These are phyloP conservation scores for Athene cunicularia DNA, from an alignment of 2,113 vertebrate genomes.

Conservation along the genomic window DNA sequence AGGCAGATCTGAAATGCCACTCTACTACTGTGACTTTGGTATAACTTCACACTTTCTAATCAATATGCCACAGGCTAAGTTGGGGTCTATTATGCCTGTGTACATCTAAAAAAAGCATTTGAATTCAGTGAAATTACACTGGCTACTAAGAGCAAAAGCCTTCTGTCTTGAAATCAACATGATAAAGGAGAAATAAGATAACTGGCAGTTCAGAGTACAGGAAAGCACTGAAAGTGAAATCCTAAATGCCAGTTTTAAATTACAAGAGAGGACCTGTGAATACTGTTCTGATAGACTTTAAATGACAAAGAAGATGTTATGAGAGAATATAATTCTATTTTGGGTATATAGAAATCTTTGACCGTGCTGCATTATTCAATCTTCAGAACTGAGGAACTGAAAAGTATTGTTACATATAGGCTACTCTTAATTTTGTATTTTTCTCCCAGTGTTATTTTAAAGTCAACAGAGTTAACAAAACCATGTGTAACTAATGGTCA, in stretches of 20 bases:
- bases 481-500: neutral
- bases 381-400: constrained; percentile 15
- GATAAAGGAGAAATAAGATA: neutral
- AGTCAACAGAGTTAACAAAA: constrained; percentile 39
- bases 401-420: constrained; percentile 41
- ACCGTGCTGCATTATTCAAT: constrained; percentile 53
- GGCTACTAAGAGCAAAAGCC: neutral
- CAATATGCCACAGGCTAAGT: neutral
- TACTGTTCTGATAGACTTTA: neutral
- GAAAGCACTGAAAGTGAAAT: neutral
- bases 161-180: neutral
- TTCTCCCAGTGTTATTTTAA: constrained; percentile 48
- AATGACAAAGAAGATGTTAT: neutral
- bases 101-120: neutral
- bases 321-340: neutral
- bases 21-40: neutral
- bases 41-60: neutral
- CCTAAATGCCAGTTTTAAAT: neutral
- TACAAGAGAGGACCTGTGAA: neutral
- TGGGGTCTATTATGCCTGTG: neutral
- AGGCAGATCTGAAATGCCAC: neutral
- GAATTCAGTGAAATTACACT: neutral
- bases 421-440: constrained; percentile 51
- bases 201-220: neutral
- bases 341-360: neutral